A percentile compares a stretch with the other conserved stretches of the same genome.
phyloP scores from a whole-genome alignment of 1,140 invertebrate species.

The Atta texana region DNA sequence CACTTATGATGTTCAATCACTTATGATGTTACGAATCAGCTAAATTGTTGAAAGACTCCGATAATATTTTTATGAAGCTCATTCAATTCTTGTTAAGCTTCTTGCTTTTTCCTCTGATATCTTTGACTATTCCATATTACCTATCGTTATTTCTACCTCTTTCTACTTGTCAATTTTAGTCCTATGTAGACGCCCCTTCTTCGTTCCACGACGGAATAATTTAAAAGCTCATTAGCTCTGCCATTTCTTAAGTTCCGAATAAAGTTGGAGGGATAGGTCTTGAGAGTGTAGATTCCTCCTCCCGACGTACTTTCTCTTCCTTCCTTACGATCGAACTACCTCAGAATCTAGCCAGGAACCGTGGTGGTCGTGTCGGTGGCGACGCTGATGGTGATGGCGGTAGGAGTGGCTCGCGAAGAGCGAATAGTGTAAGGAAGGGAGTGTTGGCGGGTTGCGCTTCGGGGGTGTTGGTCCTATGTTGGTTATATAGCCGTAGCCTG shows the following conservation, averaged over 20 bases:
- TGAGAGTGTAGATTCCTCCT: slow-evolving; percentile 47
- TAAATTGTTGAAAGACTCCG: background rate
- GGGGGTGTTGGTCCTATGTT: slow-evolving; percentile 65
- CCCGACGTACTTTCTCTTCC: slow-evolving; percentile 50
- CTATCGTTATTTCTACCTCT: background rate
- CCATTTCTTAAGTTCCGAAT: slow-evolving; percentile 82
- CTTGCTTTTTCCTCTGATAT: background rate
- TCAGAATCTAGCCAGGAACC: slow-evolving; percentile 64
- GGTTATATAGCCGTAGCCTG: slow-evolving; percentile 74
- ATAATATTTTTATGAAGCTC: background rate
- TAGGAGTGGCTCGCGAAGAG: slow-evolving; percentile 70
- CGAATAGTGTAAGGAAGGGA: slow-evolving; percentile 64
- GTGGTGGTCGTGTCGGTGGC: slow-evolving; percentile 70
- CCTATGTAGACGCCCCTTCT: slow-evolving; percentile 51
- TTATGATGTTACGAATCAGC: background rate
- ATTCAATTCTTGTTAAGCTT: background rate
- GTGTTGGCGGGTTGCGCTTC: slow-evolving; percentile 61
- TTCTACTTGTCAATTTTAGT: slow-evolving; percentile 32
- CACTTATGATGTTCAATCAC: background rate
- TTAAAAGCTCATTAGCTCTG: slow-evolving; percentile 84
- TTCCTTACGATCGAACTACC: slow-evolving; percentile 66
- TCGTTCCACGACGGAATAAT: slow-evolving; percentile 78
- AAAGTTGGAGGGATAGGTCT: slow-evolving; percentile 76
- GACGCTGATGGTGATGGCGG: slow-evolving; percentile 74
- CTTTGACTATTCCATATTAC: background rate